phyloP scores from a whole-genome alignment of 2,797 vertebrate genomes.

The Triplophysa bombifrons region DNA sequence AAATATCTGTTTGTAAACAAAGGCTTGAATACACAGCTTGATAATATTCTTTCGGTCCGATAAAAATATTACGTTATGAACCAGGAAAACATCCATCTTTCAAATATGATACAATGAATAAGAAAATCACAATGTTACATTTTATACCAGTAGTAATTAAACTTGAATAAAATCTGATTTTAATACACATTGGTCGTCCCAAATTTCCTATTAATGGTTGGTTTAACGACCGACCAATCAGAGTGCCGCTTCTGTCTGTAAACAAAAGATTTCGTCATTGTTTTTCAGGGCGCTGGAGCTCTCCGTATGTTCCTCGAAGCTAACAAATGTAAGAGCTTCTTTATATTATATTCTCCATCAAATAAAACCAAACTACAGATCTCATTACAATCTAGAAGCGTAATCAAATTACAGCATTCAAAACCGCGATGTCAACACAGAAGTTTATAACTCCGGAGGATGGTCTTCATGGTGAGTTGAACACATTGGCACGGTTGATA shows the following conservation, averaged over 20 bases:
- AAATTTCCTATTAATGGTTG: background rate
- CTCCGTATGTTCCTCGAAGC: background rate
- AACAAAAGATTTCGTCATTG: slow-evolving; percentile 45
- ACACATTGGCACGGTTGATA: background rate
- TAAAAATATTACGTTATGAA: too few relatives aligned
- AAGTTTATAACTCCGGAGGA: slow-evolving; percentile 8
- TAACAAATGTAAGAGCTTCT: background rate
- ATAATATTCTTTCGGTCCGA: too few relatives aligned
- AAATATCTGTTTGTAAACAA: too few relatives aligned
- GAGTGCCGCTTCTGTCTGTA: slow-evolving; percentile 21
- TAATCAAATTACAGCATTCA: background rate
- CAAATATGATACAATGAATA: too few relatives aligned
- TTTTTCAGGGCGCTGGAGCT: slow-evolving; percentile 42
- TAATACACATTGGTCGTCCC: background rate
- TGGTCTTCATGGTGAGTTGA: slow-evolving; percentile 37
- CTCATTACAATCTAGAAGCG: background rate
- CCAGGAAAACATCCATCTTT: too few relatives aligned
- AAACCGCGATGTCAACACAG: slow-evolving; percentile 22
- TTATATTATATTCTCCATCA: background rate
- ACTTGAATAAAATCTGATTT: background rate
- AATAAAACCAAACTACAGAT: background rate
- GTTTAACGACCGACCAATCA: slow-evolving; percentile 25
- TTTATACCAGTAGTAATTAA: too few relatives aligned
- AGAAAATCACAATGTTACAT: too few relatives aligned
- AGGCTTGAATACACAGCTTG: too few relatives aligned